Percentiles rank a stretch among this genome's conserved stretches.
Conservation (phyloP, 2,888 invertebrate genomes). For the Eueremaeus valkanovi region DNA sequence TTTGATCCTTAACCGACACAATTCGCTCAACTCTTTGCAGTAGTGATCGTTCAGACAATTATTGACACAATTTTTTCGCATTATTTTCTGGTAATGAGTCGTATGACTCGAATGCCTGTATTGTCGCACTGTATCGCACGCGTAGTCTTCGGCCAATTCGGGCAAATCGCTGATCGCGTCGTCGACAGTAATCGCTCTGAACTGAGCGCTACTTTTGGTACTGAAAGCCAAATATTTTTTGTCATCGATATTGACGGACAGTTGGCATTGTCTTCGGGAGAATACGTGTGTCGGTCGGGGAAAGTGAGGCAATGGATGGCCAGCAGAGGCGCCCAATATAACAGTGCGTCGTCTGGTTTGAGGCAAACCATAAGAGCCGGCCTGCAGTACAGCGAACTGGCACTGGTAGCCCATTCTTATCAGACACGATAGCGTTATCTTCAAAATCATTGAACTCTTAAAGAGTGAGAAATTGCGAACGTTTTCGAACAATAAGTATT, state of each 20-base stretch:
- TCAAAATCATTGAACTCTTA: conserved; percentile 73
- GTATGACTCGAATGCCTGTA: conserved; percentile 48
- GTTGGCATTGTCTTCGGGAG: conserved; percentile 61
- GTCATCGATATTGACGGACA: conserved; percentile 61
- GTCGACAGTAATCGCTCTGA: conserved; percentile 68
- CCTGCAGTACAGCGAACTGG: conserved; percentile 78
- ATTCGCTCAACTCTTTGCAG: conserved; percentile 75
- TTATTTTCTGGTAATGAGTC: conserved; percentile 28
- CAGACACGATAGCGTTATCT: conserved; percentile 69
- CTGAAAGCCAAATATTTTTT: conserved; percentile 51
- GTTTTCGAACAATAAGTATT: conserved; percentile 77
- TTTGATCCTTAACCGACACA: conserved; percentile 71
- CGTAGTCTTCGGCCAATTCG: conserved; percentile 21
- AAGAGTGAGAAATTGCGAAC: conserved; percentile 80
- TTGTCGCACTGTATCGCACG: not conserved
- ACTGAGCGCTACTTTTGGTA: not conserved
- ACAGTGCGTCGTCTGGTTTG: conserved; percentile 73
- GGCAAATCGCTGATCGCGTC: conserved; percentile 74
- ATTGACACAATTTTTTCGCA: conserved; percentile 57
- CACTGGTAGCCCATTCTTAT: conserved; percentile 82
- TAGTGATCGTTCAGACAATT: conserved; percentile 67
- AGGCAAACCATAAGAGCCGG: conserved; percentile 78
- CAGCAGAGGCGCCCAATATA: conserved; percentile 76
- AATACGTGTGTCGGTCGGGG: conserved; percentile 78
- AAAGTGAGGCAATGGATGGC: conserved; percentile 66